phyloP scores from a whole-genome alignment of 2,113 vertebrate species.

The Pimephales promelas region DNA sequence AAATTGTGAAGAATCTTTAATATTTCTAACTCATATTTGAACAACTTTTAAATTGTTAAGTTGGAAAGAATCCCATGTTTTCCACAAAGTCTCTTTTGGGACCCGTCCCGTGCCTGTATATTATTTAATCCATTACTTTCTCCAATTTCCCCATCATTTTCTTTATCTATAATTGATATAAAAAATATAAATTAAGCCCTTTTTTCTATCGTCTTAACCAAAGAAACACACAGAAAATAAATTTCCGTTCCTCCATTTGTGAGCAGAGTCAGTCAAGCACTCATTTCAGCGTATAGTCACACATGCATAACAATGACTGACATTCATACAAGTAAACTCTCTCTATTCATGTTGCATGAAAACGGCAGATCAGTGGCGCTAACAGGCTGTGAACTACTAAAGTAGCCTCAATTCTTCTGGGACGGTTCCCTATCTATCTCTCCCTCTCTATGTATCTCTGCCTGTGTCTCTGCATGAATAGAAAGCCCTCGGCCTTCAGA shows the following conservation, averaged over 20 bases:
- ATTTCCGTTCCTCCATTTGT: slow-evolving; percentile 13
- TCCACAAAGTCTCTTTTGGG: not conserved
- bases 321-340: slow-evolving; percentile 4
- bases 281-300: slow-evolving; percentile 21
- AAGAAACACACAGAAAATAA: not conserved
- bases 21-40: not conserved
- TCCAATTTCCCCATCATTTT: not conserved
- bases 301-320: slow-evolving; percentile 37
- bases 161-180: not conserved
- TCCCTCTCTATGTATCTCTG: slow-evolving; percentile 51
- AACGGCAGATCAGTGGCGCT: slow-evolving; percentile 65
- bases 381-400: slow-evolving; percentile 75
- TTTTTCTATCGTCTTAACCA: not conserved
- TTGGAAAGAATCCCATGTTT: not conserved
- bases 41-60: not conserved
- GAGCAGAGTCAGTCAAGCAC: slow-evolving; percentile 35
- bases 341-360: slow-evolving; percentile 43
- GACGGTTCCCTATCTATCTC: not conserved
- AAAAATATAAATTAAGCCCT: not conserved
- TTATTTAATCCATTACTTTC: not conserved
- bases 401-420: slow-evolving; percentile 42
- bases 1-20: not conserved
- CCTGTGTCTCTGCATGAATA: slow-evolving; percentile 66
- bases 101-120: not conserved
- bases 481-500: slow-evolving; percentile 62